Evolutionary conservation across 2,888 invertebrate species (phyloP).

Genomic region (Pristionchus entomophagus): DNA sequence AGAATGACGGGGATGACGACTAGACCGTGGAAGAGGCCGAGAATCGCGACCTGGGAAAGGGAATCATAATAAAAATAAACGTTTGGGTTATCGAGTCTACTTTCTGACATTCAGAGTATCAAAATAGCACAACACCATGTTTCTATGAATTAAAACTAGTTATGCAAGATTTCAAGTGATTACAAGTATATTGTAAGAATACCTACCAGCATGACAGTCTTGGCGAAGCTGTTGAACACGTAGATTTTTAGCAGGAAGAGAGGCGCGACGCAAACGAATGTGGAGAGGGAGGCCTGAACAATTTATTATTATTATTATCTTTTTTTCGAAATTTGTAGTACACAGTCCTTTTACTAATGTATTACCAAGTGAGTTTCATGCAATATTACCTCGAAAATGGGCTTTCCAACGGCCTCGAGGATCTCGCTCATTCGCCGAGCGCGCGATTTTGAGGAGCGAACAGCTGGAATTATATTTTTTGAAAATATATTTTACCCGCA

Average conservation of each 20-base stretch:
- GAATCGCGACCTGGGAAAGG: conserved; percentile 1
- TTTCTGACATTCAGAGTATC: too few species aligned
- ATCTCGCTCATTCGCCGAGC: conserved; percentile 53
- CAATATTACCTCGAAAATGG: conserved; percentile 69
- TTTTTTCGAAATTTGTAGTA: too few species aligned
- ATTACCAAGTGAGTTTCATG: too few species aligned
- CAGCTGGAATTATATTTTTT: not conserved
- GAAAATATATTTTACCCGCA: not conserved
- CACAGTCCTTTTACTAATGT: too few species aligned
- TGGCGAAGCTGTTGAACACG: conserved; percentile 69
- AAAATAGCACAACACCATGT: too few species aligned
- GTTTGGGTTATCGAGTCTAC: not conserved
- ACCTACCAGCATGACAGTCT: conserved; percentile 59
- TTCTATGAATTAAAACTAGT: too few species aligned
- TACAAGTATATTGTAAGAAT: too few species aligned
- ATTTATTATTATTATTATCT: too few species aligned
- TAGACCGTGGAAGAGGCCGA: conserved; percentile 67
- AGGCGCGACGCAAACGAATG: conserved; percentile 71
- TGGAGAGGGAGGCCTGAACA: conserved; percentile 67
- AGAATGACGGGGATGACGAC: conserved; percentile 69
- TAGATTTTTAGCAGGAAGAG: conserved; percentile 70
- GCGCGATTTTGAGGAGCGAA: not conserved
- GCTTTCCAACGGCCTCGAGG: conserved; percentile 63
- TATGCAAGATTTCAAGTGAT: too few species aligned
- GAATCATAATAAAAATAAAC: not conserved